Evolutionary conservation across 2,888 invertebrate genomes (phyloP), one percentile per base, ranked within the genome.

Genomic region (Elmis aenea): DNA sequence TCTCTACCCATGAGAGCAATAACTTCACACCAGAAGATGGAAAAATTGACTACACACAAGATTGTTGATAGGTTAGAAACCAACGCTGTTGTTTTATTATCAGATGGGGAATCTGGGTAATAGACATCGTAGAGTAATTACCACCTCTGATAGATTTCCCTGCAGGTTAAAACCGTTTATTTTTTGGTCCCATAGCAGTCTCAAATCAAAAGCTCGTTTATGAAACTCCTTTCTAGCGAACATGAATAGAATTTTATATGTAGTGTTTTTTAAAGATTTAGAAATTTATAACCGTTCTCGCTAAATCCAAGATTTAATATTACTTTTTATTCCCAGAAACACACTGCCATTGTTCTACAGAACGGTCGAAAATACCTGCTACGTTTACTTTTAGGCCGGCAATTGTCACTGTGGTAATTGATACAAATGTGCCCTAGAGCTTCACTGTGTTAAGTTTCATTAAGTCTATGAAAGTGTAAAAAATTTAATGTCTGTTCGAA

Each of bases 201-300:
- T 52, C 59, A 60, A 60, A 61, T 61, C 61, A 61, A 60, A 61
- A 58, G 54, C 59, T 60, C 61, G 52, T 61, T 61, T 61, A 53
- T 54, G 52, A 51, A 48, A 50, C 49, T 49, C 50, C 51, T 53
- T 53, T 38, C 28, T 33, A 18, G 32, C 38, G 46, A 47, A 48
- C 57, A 54, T 47, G 57, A 51, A 52, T 47, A 42, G 58, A 60
- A 58, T 58, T 54, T 52, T 49, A 49, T 54, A 56, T 55, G 46
- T 48, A 45, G 46, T 45, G 45, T 51, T 50, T 52, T 50, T 46
- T 46, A 36, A 51, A 42, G 52, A 48, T 48, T 51, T 46, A 39
- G 11, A 42, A 45, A 51, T 47, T 50, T 47, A 48, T 51, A 42
- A 37, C 25, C 24, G 33, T 14, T 23, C 26, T 20, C 29, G 25